Evolutionary conservation across 2,797 vertebrate genomes (phyloP).

Genomic region (Coreius guichenoti): DNA sequence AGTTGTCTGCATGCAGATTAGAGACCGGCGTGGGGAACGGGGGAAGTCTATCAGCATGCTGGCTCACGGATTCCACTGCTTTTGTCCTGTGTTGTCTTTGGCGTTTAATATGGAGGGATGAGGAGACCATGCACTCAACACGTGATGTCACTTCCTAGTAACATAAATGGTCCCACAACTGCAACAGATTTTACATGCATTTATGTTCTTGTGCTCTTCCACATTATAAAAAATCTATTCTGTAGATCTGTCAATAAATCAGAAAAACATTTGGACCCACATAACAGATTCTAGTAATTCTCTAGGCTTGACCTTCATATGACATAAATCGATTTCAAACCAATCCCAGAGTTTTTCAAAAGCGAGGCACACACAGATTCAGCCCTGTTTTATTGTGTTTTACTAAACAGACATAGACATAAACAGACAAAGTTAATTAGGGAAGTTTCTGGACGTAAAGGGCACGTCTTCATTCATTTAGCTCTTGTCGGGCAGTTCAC

Average conservation of each 20-base stretch:
- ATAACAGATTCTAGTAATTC: conserved; percentile 17
- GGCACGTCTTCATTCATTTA: conserved; percentile 36
- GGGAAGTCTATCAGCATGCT: conserved; percentile 66
- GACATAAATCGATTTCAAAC: conserved; percentile 28
- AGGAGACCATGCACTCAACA: conserved; percentile 74
- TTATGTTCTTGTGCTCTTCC: background rate
- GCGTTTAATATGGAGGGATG: conserved; percentile 72
- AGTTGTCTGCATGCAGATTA: conserved; percentile 69
- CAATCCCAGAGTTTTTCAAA: conserved; percentile 19
- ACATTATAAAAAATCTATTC: background rate
- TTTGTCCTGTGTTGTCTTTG: conserved; percentile 62
- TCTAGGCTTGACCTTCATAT: conserved; percentile 31
- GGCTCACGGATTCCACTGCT: conserved; percentile 51
- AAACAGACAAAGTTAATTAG: conserved; percentile 34
- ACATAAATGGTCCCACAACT: conserved; percentile 2
- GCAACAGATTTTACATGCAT: background rate
- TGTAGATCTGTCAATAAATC: conserved; percentile 8
- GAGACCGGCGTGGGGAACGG: conserved; percentile 54
- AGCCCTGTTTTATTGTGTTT: conserved; percentile 20
- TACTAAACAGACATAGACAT: background rate
- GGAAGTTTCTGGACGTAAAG: conserved; percentile 39
- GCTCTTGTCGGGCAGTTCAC: conserved; percentile 33
- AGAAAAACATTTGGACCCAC: background rate
- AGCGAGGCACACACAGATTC: background rate
- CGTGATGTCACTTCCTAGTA: conserved; percentile 73